Conservation (phyloP, 2,797 vertebrate species). For the Cetoscarus ocellatus region DNA sequence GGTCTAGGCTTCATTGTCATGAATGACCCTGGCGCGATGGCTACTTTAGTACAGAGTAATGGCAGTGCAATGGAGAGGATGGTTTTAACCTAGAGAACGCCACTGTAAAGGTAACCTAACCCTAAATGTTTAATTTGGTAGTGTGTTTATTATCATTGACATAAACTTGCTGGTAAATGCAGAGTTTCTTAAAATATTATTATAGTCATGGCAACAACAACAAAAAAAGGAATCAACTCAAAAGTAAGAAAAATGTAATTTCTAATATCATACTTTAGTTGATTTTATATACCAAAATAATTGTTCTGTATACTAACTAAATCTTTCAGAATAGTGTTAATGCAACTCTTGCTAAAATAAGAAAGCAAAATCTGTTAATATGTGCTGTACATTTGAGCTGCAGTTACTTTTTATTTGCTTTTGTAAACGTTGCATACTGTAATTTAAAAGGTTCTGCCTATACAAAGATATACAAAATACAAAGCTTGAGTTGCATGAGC, state of each 20-base stretch:
- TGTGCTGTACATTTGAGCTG: slow-evolving; percentile 82
- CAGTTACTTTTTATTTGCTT: slow-evolving; percentile 84
- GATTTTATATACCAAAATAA: slow-evolving; percentile 84
- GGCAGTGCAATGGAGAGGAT: slow-evolving; percentile 97
- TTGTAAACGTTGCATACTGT: slow-evolving; percentile 79
- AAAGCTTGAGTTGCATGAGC: slow-evolving; percentile 94
- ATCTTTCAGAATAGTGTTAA: slow-evolving; percentile 83
- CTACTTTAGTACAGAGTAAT: slow-evolving; percentile 97
- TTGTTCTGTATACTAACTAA: slow-evolving; percentile 84
- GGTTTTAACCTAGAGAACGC: slow-evolving; percentile 97
- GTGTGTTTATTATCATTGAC: slow-evolving; percentile 89
- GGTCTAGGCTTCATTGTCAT: slow-evolving; percentile 92
- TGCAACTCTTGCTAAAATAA: slow-evolving; percentile 87
- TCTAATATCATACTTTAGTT: slow-evolving; percentile 77
- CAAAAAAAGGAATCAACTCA: slow-evolving; percentile 71
- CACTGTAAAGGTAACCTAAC: slow-evolving; percentile 97
- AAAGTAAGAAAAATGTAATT: slow-evolving; percentile 82
- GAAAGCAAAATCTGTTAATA: slow-evolving; percentile 82
- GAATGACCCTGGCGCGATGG: slow-evolving; percentile 92
- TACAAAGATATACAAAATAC: slow-evolving; percentile 64
- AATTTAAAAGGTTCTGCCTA: slow-evolving; percentile 69
- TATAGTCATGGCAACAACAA: slow-evolving; percentile 83
- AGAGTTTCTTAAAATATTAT: slow-evolving; percentile 86
- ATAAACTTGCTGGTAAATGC: slow-evolving; percentile 93
- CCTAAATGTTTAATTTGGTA: slow-evolving; percentile 97